A percentile compares a stretch with the other conserved stretches of the same genome.
Evolutionary conservation across 2,113 vertebrate genomes (phyloP).

Genomic region (Lamprologus tigripictilis): DNA sequence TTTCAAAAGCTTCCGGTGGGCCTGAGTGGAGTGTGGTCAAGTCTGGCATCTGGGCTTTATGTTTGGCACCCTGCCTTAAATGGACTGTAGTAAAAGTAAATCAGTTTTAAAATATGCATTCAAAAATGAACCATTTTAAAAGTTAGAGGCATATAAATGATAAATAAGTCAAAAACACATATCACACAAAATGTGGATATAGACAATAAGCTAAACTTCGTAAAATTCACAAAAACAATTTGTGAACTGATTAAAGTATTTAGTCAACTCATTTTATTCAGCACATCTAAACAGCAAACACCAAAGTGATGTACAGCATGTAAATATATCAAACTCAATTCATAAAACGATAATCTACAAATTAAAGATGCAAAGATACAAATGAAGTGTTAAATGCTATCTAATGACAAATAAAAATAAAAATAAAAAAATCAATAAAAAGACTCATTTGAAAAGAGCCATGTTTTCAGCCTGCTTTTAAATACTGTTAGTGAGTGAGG

Average conservation of each 20-base stretch:
- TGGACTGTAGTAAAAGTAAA: background rate
- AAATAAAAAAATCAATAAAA: fast-evolving
- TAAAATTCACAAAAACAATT: background rate
- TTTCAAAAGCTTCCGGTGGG: fast-evolving
- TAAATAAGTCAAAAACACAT: background rate
- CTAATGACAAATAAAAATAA: background rate
- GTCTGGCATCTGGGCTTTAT: background rate
- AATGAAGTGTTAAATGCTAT: background rate
- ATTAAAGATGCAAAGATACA: background rate
- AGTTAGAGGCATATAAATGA: background rate
- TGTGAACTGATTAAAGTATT: background rate
- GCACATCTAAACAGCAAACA: background rate
- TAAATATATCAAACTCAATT: background rate
- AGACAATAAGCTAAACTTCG: fast-evolving
- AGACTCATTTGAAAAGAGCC: background rate
- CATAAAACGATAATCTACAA: background rate
- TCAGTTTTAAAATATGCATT: background rate
- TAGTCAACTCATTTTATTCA: background rate
- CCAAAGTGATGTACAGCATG: background rate
- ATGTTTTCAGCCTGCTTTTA: background rate
- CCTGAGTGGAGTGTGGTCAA: background rate
- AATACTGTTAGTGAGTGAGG: background rate
- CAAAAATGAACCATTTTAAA: background rate
- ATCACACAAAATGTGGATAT: background rate
- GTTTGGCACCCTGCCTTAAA: background rate